Evolutionary conservation across 2,888 invertebrate genomes (phyloP).

Genomic region (Actias luna): DNA sequence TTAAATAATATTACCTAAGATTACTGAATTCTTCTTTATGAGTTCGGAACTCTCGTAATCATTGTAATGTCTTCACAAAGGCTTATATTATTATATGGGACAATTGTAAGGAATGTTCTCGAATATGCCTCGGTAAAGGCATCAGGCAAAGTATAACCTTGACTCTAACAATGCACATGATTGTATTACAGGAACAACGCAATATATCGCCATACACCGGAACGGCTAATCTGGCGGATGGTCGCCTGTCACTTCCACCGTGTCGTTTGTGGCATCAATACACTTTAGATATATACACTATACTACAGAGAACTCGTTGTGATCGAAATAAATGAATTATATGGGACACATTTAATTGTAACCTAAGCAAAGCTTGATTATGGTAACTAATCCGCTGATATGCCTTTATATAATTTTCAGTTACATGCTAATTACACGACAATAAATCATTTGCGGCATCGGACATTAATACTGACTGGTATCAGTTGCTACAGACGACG

Average conservation of each 20-base stretch:
- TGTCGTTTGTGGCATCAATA: neutral
- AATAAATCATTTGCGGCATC: too few species aligned
- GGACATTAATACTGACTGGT: too few species aligned
- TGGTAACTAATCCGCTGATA: too few species aligned
- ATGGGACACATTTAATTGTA: neutral
- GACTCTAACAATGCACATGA: constrained; percentile 5
- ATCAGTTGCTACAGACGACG: too few species aligned
- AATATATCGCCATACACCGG: constrained; percentile 1
- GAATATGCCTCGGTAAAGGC: neutral
- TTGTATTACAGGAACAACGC: constrained; percentile 1
- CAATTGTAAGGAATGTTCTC: neutral
- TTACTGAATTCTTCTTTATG: too few species aligned
- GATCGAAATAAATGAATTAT: neutral
- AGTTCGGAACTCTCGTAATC: too few species aligned
- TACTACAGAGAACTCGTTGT: neutral
- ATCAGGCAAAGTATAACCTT: neutral
- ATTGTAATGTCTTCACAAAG: too few species aligned
- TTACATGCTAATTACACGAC: too few species aligned
- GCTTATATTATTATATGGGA: too few species aligned
- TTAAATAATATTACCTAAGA: too few species aligned
- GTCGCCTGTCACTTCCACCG: constrained; percentile 1
- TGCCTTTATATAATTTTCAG: too few species aligned
- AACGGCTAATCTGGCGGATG: constrained; percentile 10
- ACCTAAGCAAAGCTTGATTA: too few species aligned
- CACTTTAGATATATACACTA: neutral